Evolutionary conservation across 2,797 vertebrate species (phyloP).

Genomic region (Cyclura pinguis): DNA sequence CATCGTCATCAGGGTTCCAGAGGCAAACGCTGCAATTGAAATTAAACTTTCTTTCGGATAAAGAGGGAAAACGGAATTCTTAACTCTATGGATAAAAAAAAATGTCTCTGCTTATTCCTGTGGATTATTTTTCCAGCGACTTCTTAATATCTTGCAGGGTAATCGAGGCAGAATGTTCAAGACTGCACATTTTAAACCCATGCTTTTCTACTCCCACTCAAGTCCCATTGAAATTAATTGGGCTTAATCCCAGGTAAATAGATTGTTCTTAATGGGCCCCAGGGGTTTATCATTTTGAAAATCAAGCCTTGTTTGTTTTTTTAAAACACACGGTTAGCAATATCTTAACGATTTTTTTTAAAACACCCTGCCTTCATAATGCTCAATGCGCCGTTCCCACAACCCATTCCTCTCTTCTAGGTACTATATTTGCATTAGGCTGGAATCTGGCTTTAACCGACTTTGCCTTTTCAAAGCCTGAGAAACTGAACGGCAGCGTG

Average conservation of each 20-base stretch:
- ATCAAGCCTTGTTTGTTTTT: too few species aligned
- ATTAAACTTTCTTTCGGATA: not conserved
- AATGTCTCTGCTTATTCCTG: not conserved
- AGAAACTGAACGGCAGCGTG: too few species aligned
- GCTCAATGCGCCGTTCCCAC: too few species aligned
- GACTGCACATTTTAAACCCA: not conserved
- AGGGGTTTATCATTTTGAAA: not conserved
- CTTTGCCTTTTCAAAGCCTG: too few species aligned
- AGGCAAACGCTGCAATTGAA: not conserved
- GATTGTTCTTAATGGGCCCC: not conserved
- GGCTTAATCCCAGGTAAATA: not conserved
- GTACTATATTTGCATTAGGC: too few species aligned
- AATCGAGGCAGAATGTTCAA: not conserved
- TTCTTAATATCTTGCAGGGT: not conserved
- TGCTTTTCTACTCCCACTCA: not conserved
- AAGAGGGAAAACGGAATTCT: not conserved
- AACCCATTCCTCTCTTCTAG: too few species aligned
- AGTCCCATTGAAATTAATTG: not conserved
- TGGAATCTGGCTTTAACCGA: too few species aligned
- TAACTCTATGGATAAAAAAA: not conserved
- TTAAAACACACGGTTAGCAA: too few species aligned
- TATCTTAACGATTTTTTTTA: too few species aligned
- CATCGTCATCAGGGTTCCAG: too few species aligned
- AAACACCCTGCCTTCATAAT: too few species aligned
- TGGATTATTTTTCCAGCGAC: not conserved